These are phyloP conservation scores for Tangara arthus DNA, from an alignment of 2,797 vertebrate genomes.

Conservation along the genomic window DNA sequence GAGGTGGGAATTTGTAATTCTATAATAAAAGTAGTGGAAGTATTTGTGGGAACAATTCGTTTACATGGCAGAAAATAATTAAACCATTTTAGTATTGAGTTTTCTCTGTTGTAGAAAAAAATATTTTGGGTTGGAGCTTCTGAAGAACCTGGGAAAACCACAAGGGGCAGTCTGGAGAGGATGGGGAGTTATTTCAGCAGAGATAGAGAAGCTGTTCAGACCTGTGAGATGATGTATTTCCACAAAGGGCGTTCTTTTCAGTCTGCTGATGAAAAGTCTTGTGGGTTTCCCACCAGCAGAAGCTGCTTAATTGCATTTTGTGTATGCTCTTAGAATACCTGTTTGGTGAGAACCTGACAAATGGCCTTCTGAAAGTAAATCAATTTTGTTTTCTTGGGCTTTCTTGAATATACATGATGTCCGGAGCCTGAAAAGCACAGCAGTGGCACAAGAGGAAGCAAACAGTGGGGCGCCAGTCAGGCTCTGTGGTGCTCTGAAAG, in stretches of 20 bases:
- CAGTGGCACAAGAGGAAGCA: constrained; percentile 71
- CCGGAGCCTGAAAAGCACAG: constrained; percentile 71
- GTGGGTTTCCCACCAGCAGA: constrained; percentile 65
- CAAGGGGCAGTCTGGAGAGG: background rate
- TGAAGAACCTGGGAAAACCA: constrained; percentile 4
- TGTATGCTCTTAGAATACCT: constrained; percentile 64
- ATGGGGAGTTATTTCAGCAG: background rate
- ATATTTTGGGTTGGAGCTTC: background rate
- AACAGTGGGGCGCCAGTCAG: constrained; percentile 72
- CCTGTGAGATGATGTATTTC: constrained; percentile 39
- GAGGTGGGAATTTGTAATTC: background rate
- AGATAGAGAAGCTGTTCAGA: constrained; percentile 1
- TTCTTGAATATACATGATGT: constrained; percentile 70
- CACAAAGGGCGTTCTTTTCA: constrained; percentile 37
- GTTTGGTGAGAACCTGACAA: constrained; percentile 74
- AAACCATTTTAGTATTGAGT: background rate
- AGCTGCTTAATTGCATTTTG: constrained; percentile 55
- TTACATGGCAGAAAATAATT: background rate
- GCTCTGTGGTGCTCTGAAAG: constrained; percentile 67
- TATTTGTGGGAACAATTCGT: background rate
- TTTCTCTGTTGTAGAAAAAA: background rate
- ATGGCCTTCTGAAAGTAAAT: constrained; percentile 69
- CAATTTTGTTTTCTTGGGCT: constrained; percentile 68
- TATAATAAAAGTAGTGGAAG: background rate
- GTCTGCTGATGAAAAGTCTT: constrained; percentile 46